A percentile compares a stretch with the other conserved stretches of the same genome.
phyloP scores from a whole-genome alignment of 2,113 vertebrate species.

The Pedionomus torquatus region DNA sequence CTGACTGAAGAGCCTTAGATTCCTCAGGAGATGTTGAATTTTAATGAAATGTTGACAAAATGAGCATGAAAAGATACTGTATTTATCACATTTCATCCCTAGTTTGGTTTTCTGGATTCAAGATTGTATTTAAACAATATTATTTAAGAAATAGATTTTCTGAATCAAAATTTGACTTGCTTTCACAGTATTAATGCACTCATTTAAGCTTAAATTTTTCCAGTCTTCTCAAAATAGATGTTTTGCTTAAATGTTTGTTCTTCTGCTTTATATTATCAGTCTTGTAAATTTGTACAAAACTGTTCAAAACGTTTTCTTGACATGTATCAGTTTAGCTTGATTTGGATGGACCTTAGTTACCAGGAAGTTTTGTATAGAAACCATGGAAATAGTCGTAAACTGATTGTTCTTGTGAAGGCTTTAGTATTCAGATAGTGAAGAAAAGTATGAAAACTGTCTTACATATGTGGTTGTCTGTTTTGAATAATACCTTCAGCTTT shows the following conservation, averaged over 20 bases:
- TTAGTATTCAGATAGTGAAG: not conserved
- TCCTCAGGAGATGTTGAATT: not conserved
- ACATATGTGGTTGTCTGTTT: not conserved
- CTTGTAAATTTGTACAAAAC: not conserved
- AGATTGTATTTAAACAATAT: not conserved
- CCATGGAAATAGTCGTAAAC: not conserved
- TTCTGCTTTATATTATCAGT: not conserved
- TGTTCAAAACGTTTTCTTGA: not conserved
- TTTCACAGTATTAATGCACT: not conserved
- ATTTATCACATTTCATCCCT: not conserved
- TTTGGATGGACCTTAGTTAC: not conserved
- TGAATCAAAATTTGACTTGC: not conserved
- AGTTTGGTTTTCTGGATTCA: not conserved
- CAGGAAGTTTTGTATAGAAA: not conserved
- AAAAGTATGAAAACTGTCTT: not conserved
- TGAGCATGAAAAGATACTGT: not conserved
- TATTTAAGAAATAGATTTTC: not conserved
- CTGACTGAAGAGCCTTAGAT: not conserved
- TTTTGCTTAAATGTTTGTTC: not conserved
- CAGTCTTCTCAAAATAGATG: not conserved
- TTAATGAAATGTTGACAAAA: not conserved
- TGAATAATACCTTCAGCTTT: not conserved
- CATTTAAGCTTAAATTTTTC: not conserved
- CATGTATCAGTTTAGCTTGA: not conserved
- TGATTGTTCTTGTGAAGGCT: not conserved